Evolutionary conservation across 2,888 invertebrate species (phyloP).

Genomic region (Clepsis dumicolana): DNA sequence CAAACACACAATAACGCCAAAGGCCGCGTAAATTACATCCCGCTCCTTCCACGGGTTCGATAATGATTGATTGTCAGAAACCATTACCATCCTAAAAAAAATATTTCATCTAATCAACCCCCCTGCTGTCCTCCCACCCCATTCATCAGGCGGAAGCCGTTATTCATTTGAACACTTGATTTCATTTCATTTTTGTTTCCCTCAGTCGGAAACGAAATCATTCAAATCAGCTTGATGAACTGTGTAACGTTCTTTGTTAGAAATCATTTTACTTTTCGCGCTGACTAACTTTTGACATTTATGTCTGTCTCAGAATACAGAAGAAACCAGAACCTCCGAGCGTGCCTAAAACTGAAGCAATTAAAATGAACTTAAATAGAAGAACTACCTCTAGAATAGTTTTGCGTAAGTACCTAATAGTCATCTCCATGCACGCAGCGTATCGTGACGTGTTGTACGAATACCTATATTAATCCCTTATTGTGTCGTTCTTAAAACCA

Average conservation of each 20-base stretch:
- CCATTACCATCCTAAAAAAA: neutral
- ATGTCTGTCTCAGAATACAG: neutral
- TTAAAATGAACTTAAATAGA: too few species aligned
- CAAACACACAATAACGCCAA: neutral
- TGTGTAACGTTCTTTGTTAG: conserved; percentile 26
- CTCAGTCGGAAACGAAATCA: conserved; percentile 31
- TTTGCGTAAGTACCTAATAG: too few species aligned
- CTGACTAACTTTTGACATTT: neutral
- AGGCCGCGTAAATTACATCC: neutral
- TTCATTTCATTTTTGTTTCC: conserved; percentile 31
- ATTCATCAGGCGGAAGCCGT: conserved; percentile 27
- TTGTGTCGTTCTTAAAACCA: too few species aligned
- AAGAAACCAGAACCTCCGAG: too few species aligned
- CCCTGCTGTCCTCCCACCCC: conserved; percentile 4
- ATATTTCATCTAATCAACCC: conserved; percentile 2
- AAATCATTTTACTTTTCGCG: neutral
- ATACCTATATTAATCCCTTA: too few species aligned
- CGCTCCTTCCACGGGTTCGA: neutral
- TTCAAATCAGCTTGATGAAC: conserved; percentile 40
- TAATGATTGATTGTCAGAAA: conserved; percentile 1
- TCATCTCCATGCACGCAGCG: too few species aligned
- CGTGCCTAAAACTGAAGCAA: too few species aligned
- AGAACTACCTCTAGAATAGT: too few species aligned
- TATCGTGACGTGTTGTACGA: too few species aligned
- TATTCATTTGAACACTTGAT: conserved; percentile 40